Base-by-base conservation (phyloP, 2,113 vertebrate genomes). In the Aramus guarauna region DNA sequence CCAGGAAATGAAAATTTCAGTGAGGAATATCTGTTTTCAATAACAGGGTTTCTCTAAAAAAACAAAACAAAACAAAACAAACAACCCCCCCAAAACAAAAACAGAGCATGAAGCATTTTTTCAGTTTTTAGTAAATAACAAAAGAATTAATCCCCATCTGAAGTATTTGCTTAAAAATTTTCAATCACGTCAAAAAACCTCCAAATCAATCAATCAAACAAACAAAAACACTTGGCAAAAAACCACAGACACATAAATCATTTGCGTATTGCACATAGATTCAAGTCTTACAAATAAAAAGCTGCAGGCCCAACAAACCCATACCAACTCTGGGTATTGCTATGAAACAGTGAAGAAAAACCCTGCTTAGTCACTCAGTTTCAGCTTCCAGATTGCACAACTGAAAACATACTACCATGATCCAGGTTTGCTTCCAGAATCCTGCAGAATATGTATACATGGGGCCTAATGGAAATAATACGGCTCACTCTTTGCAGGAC, bases 21-120 rank as follows among this genome's bases (percentile, higher is more conserved):
- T 78, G 36, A 85, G 30, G 17, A 93, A 81, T 89, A 75, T 84
- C 75, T 92, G 83, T 89, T 96, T 95, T 84, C 60, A 94, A 56
- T 93, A 94, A 91, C 12, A 75, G 12, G 0, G 6, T 82, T 89
- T 87, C 69, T 90, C 39, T 60, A 43, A 55, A 69, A 90, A 63
- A 80, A 22, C 47, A 7, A 21, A 21, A 71, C 12, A 43, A 76
- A 58, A 14, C 15, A 27, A 52, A 52, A 52, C 13, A 34, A 74
- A 24, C n/a, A n/a, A n/a, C 50, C 50, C 22, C 1, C 39, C 39
- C 39, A 41, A 41, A 41, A 41, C 39, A 34, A 45, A 80, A 43
- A 16, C 41, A 80, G 45, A 64, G 19, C 58, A 88, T 0, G 0
- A 86, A 90, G 34, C 11, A 80, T 59, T 63, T 75, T 75, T 76